Evolutionary conservation across 2,797 vertebrate genomes (phyloP).

Genomic region (Lacerta agilis): DNA sequence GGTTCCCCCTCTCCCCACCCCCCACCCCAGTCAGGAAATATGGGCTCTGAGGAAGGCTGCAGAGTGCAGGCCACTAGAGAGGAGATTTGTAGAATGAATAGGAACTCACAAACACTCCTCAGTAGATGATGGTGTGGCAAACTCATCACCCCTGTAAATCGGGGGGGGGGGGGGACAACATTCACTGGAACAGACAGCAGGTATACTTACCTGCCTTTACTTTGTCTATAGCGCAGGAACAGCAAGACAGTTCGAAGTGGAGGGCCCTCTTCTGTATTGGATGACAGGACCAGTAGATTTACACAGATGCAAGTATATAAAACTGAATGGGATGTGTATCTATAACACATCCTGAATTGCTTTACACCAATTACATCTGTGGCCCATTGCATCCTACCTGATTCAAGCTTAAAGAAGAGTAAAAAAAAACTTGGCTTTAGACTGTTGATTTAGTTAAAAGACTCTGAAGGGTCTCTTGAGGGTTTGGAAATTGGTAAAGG

Average conservation of each 20-base stretch:
- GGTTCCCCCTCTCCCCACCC: no score
- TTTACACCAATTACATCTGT: neutral
- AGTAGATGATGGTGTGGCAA: no score
- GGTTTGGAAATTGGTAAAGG: conserved; percentile 32
- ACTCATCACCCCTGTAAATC: no score
- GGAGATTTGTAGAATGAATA: neutral
- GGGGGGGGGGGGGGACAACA: no score
- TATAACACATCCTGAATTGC: neutral
- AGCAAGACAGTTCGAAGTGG: neutral
- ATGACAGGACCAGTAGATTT: neutral
- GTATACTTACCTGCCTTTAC: no score
- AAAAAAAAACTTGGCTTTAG: neutral
- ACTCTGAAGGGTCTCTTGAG: neutral
- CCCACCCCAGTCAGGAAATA: no score
- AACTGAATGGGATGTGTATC: neutral
- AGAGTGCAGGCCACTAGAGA: neutral
- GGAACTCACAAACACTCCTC: neutral
- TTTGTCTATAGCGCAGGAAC: neutral
- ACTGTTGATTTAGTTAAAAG: neutral
- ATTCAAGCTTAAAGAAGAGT: neutral
- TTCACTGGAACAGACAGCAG: no score
- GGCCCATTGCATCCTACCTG: neutral
- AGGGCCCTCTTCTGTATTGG: neutral
- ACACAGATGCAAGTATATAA: neutral
- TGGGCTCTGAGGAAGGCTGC: no score